Base-by-base conservation (phyloP, 1,140 invertebrate species). In the Pomacea maculata region DNA sequence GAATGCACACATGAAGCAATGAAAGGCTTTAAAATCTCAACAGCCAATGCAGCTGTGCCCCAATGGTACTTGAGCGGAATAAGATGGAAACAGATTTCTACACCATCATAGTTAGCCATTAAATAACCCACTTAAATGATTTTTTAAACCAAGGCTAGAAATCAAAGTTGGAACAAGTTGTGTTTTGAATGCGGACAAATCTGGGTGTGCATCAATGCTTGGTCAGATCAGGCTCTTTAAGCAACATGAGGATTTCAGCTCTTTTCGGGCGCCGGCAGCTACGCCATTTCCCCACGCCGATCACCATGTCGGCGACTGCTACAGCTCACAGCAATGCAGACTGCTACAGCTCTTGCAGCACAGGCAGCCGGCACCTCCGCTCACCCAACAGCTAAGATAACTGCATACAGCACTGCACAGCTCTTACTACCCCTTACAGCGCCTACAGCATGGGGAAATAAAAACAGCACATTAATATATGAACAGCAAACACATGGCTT, bases 361-460 rank as follows among this genome's bases (percentile, higher is more conserved):
- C 73, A 54, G 78, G 72, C 71, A 75, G 71, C 64, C 67, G 68
- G 71, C 65, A 74, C 73, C 61, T 68, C 80, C 61, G 73, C 78
- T 57, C 64, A 67, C 79, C 73, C 71, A 57, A 82, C 79, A 77
- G 71, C 83, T 72, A 82, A 77, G 76, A 78, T 80, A 29, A 80
- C 79, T 21, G 79, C 79, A 79, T 68, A 80, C 79, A 61, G 71
- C 73, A 74, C 79, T 72, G 80, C 75, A 81, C 72, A 70, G 65
- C 72, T 57, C 57, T 80, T 79, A 81, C 54, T 70, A 82, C 77
- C 81, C 81, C 81, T 85, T 82, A 81, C 85, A 77, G 83, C 85
- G 83, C 85, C 85, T 86, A 86, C 83, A 85, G 80, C 79, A 83
- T 78, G 79, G 81, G 85, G 75, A 83, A 84, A 86, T 82, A 82